Evolutionary conservation across 2,888 invertebrate genomes (phyloP).

Genomic region (Lasioglossum marginatum): DNA sequence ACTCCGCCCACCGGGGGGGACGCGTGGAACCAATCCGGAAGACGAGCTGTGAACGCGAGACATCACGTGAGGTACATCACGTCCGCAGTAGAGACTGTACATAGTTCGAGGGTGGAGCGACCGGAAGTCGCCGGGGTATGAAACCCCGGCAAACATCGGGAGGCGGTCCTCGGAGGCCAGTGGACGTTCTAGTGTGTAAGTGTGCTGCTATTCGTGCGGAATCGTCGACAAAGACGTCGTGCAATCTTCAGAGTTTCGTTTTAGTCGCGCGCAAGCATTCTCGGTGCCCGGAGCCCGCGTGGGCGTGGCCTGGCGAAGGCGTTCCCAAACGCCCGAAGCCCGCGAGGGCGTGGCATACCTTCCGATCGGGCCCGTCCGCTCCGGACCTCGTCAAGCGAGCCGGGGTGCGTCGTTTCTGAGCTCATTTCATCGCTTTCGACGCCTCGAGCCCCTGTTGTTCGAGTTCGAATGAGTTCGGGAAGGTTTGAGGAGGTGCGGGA

Average conservation of each 20-base stretch:
- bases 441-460: neutral
- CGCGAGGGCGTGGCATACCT: neutral
- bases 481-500: accelerated
- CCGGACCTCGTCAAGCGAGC: constrained; percentile 10
- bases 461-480: neutral
- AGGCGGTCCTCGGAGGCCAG: constrained; percentile 41
- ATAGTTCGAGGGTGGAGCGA: constrained; percentile 2
- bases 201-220: constrained; percentile 46
- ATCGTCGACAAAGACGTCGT: constrained; percentile 55
- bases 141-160: constrained; percentile 32
- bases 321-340: neutral
- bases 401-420: constrained; percentile 1
- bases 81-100: neutral
- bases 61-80: neutral
- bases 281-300: constrained; percentile 13
- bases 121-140: constrained; percentile 42
- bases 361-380: constrained; percentile 28
- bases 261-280: constrained; percentile 29
- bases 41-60: neutral
- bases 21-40: neutral
- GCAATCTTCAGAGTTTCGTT: constrained; percentile 61
- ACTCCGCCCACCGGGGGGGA: neutral
- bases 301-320: neutral
- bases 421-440: constrained; percentile 2
- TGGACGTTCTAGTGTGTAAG: constrained; percentile 28